Conservation (phyloP, 2,797 vertebrate species). For the Liasis olivaceus region DNA sequence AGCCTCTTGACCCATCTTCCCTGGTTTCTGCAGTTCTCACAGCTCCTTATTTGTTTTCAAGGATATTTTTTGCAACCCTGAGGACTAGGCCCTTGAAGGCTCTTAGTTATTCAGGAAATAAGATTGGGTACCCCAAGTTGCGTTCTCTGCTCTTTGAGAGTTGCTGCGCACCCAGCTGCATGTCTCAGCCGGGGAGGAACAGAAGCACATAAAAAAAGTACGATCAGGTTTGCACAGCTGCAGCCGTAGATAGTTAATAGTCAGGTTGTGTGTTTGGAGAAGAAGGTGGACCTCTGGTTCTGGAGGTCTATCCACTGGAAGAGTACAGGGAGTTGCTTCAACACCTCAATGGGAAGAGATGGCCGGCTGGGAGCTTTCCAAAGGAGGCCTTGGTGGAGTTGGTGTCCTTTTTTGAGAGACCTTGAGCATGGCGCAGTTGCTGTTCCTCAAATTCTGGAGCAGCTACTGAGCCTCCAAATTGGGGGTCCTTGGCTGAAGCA, state of each 20-base stretch:
- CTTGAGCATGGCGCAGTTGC: neutral
- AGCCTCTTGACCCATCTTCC: neutral
- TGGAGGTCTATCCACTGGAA: neutral
- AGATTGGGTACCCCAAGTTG: neutral
- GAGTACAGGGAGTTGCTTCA: neutral
- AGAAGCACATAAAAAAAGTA: too few species aligned
- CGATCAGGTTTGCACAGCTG: neutral
- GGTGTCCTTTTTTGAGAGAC: slow-evolving; percentile 11
- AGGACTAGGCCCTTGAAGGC: neutral
- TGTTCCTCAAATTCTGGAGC: neutral
- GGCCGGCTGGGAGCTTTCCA: neutral
- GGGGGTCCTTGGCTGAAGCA: neutral
- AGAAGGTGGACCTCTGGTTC: neutral
- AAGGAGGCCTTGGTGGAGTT: slow-evolving; percentile 10
- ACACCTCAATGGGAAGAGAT: slow-evolving; percentile 21
- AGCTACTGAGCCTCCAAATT: neutral
- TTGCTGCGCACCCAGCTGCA: neutral
- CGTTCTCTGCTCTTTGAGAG: neutral
- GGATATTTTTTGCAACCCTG: neutral
- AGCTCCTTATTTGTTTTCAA: neutral
- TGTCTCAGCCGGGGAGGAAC: too few species aligned
- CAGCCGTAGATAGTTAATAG: neutral
- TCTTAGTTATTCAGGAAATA: neutral
- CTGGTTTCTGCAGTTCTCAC: neutral
- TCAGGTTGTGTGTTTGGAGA: neutral